phyloP scores from a whole-genome alignment of 2,888 invertebrate genomes.

The Oscheius onirici region DNA sequence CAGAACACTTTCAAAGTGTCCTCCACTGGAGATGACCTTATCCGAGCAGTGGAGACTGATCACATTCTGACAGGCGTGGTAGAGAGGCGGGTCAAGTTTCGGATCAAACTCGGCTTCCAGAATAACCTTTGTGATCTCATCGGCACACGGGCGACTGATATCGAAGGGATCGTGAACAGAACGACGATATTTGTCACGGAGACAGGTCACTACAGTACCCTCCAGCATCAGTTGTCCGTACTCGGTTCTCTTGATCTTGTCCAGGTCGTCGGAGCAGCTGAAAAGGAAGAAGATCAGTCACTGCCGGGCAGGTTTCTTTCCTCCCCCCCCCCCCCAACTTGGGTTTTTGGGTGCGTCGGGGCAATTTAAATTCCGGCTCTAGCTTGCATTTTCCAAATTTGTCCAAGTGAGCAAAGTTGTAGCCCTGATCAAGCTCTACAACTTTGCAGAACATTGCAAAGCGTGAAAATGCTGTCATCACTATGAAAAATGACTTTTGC shows the following conservation, averaged over 20 bases:
- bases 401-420: too few species aligned
- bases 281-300: too few species aligned
- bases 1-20: slow-evolving; percentile 77
- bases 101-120: slow-evolving; percentile 82
- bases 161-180: slow-evolving; percentile 44
- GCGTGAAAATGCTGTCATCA: too few species aligned
- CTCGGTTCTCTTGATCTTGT: slow-evolving; percentile 59
- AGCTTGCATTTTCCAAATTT: too few species aligned
- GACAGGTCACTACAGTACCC: slow-evolving; percentile 62
- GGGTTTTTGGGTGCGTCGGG: too few species aligned
- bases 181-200: slow-evolving; percentile 64
- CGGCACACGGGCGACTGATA: slow-evolving; percentile 29
- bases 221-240: slow-evolving; percentile 61
- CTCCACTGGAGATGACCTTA: slow-evolving; percentile 45
- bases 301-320: too few species aligned
- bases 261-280: slow-evolving; percentile 66
- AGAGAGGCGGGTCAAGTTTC: slow-evolving; percentile 86
- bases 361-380: too few species aligned
- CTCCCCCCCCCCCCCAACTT: too few species aligned
- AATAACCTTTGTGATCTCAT: slow-evolving; percentile 57
- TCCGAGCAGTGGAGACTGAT: slow-evolving; percentile 57
- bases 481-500: too few species aligned
- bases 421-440: too few species aligned
- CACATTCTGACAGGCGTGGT: slow-evolving; percentile 78
- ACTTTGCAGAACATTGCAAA: too few species aligned